Base-by-base conservation (phyloP, 2,797 vertebrate species). In the Hyperoplus immaculatus region DNA sequence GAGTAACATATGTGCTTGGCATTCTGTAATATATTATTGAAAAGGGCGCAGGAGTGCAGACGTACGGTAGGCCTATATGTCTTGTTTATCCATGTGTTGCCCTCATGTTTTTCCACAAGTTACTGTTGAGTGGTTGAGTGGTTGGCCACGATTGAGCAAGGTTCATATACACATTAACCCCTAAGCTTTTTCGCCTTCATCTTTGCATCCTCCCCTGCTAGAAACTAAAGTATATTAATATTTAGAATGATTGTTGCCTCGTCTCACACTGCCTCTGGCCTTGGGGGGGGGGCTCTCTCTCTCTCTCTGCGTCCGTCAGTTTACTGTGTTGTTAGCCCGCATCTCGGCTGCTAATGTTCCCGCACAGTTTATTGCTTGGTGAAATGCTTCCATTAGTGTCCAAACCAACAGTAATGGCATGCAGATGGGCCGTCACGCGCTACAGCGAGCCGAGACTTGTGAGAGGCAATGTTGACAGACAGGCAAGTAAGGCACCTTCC, bases 371-470 rank as follows among this genome's bases (percentile, higher is more conserved):
- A 87, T 81, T 77, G 85, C 83, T 82, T 50, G 72, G 75, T 69
- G 63, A 91, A 90, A 93, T 83, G 83, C 85, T 77, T 89, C 89
- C 86, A 89, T 92, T 91, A 92, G 81, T 72, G 82, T 82, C 60
- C 69, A 89, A 78, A 66, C 63, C 55, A 58, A 42, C 66, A 45
- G 72, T 87, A 90, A 90, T 81, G 87, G 69, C 77, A 82, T 85
- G 74, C 88, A 88, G 89, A 92, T 87, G 81, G 75, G 75, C 78
- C 43, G 59, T 69, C 80, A 72, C 62, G 72, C 6, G 14, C 61
- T 50, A 75, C 62, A 75, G 79, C 62, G 36, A 77, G 79, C 82
- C 55, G 61, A 69, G 69, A 84, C 58, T 80, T 77, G 75, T 71
- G 77, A 53, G 60, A 55, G 47, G 60, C 21, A 46, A 49, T 6